Base-by-base conservation (phyloP, 2,113 vertebrate species). In the Polypterus bichir region DNA sequence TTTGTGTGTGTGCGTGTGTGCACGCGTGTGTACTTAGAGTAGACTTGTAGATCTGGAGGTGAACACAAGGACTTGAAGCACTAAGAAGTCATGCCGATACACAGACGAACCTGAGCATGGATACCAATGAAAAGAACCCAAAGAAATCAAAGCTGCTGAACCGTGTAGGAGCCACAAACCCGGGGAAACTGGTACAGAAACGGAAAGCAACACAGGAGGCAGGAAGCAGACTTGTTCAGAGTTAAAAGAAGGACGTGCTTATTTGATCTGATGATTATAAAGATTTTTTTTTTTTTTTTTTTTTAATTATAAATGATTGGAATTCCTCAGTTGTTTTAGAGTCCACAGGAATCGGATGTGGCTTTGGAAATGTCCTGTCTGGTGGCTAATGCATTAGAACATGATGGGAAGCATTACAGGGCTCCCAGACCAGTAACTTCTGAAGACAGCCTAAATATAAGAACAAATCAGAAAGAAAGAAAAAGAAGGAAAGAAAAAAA, bases 351-450 rank as follows among this genome's bases (percentile, higher is more conserved):
- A 88, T 87, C 85, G 86, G 79, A 77, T 83, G 79, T 81, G 84
- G 83, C 79, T 88, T 87, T 84, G 78, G 82, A 76, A 85, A 80
- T 85, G 86, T 91, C 87, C 89, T 85, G 79, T 85, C 83, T 85
- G 81, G 77, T 78, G 64, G 73, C 73, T 82, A 79, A 77, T 79
- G 70, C 74, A 74, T 73, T 84, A 82, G 79, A 76, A 81, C 77
- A 83, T 81, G 79, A 76, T 80, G 77, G 81, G 71, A 73, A 77
- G 80, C 70, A 83, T 84, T 86, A 91, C 78, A 86, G 87, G 81
- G 80, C 78, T 79, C 83, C 84, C 81, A 85, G 83, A 86, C 86
- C 84, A 84, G 85, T 82, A 79, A 89, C 80, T 85, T 86, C 83
- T 87, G 87, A 89, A 73, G 85, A 88, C 74, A 91, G 86, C 83